Conservation (phyloP, 2,113 vertebrate genomes). For the Atractosteus spatula region DNA sequence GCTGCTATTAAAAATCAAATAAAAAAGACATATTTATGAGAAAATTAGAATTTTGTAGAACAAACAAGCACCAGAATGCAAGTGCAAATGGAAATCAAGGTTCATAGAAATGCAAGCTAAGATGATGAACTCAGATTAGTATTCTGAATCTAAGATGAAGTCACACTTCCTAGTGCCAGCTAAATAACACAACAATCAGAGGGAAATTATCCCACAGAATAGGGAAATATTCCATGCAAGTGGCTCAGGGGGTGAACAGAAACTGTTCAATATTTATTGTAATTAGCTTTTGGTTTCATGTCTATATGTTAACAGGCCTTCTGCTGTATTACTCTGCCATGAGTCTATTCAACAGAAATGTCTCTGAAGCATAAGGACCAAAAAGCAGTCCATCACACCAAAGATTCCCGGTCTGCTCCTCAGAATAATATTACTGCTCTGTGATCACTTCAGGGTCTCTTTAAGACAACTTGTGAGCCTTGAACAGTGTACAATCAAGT, state of each 20-base stretch:
- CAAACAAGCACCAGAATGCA: constrained; percentile 29
- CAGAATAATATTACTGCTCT: constrained; percentile 31
- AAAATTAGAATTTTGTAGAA: constrained; percentile 19
- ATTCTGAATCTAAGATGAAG: constrained; percentile 12
- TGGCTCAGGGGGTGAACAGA: not conserved
- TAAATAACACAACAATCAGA: not conserved
- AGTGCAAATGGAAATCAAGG: constrained; percentile 19
- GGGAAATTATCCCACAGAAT: too few relatives aligned
- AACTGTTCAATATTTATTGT: constrained; percentile 1
- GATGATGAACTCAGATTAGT: constrained; percentile 30
- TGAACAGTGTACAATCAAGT: not conserved
- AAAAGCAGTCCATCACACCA: constrained; percentile 27
- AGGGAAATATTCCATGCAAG: too few relatives aligned
- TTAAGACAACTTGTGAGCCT: not conserved
- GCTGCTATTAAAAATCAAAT: not conserved
- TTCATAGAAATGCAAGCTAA: constrained; percentile 17
- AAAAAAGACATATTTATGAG: constrained; percentile 11
- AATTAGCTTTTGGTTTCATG: constrained; percentile 11
- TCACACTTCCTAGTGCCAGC: not conserved
- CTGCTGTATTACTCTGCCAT: not conserved
- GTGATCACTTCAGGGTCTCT: constrained; percentile 23
- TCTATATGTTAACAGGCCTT: not conserved
- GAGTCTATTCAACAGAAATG: constrained; percentile 6
- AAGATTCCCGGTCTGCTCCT: constrained; percentile 40
- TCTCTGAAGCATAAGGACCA: constrained; percentile 35